Evolutionary conservation across 2,888 invertebrate species (phyloP), one percentile per base, ranked within the genome.

Genomic region (Tanytarsus gracilentus): DNA sequence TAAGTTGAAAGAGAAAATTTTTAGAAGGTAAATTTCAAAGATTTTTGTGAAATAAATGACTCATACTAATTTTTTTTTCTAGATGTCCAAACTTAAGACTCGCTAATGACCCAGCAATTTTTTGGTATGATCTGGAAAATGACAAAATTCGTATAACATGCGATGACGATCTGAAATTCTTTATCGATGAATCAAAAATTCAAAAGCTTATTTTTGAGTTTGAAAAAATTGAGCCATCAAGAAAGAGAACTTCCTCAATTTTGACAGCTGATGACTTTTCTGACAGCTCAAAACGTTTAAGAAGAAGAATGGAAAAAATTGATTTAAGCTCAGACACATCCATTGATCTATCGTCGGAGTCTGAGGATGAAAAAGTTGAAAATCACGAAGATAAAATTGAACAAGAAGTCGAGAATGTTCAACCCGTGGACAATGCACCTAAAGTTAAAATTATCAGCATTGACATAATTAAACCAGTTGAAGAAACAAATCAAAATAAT

Each of bases 51-150:
- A 49, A 27, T 49, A 14, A 25, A 8, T 27, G 27, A 49, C 1
- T 26, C 25, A 49, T 49, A n/a, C 3, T 3, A 49, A 49, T 16
- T 26, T 26, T 2, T 26, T 51, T 18, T 30, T 29, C 14, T 16
- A 55, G 55, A 55, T 39, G 39, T 26, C 55, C 55, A 27, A 14
- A 7, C 3, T 14, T 55, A n/a, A 39, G 23, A 55, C 25, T 18
- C 5, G 1, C 9, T 2, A 11, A 40, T 6, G 40, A 55, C 1
- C 39, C 40, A 8, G 16, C 16, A 16, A 40, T 40, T 26, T 55
- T 40, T 18, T 55, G 55, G 55, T 40, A 6, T 40, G 55, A 55
- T 26, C 16, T 55, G 26, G 55, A 55, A 55, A 40, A 40, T 16
- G 55, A 55, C 16, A 55, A 55, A 40, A 55, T 55, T 4, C n/a